Evolutionary conservation across 2,113 vertebrate genomes (phyloP), one percentile per base, ranked within the genome.

Genomic region (Oreochromis tanganicae): DNA sequence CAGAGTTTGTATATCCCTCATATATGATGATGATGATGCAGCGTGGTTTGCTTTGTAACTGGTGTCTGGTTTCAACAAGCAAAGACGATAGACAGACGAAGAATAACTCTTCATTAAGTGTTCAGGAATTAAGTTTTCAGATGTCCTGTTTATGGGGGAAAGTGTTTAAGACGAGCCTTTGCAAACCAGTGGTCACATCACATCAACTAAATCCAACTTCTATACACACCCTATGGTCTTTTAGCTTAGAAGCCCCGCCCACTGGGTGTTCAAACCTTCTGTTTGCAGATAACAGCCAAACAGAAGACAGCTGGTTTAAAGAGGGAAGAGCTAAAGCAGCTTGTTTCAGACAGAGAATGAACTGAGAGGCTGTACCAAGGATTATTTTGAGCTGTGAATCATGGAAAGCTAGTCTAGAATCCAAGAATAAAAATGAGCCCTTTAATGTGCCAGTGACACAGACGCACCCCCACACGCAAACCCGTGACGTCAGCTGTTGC

Each of bases 181-280:
- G 61, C 61, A 12, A 66, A 66, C 61, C 61, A 0, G 32, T 3
- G 61, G 61, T 66, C 17, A 36, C 61, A 12, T 36, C 32, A 66
- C 61, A 66, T 66, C 61, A 38, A 66, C 61, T 66, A 66, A 66
- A 38, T 66, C 61, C 34, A 66, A 66, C 61, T n/a, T 66, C 61
- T 78, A 12, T 1, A 50, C 46, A 32, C 16, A 50, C 9, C 46
- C 9, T 78, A 8, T 32, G 43, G 10, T 32, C 16, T 78, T 75
- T 78, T 19, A 78, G 71, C 10, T 19, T 48, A 78, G 9, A 50
- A 48, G 71, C 21, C 41, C 41, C 9, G 1, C 71, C 4, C 68
- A 48, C 68, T 48, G 0, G 38, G 41, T 73, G 68, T 46, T 73
- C 68, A 27, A 73, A 11, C 68, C 41, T 73, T 46, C 68, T 46